phyloP scores from a whole-genome alignment of 1,140 invertebrate species.

The Caenorhabditis tropicalis region DNA sequence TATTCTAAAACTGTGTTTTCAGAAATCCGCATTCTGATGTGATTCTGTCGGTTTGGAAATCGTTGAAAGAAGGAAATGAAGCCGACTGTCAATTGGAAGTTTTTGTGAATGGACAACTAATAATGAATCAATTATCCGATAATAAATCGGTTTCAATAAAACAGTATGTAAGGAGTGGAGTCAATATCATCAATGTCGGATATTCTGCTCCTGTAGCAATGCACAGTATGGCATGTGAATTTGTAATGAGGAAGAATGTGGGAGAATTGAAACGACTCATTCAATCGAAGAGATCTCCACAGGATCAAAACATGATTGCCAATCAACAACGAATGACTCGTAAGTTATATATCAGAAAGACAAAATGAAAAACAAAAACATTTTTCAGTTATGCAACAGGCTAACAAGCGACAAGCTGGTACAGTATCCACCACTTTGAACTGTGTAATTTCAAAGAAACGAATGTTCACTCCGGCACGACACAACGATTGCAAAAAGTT shows the following conservation, averaged over 20 bases:
- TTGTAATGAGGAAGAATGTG: neutral
- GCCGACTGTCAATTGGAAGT: neutral
- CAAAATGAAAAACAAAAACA: no score
- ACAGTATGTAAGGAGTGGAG: neutral
- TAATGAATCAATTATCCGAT: neutral
- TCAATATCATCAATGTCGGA: neutral
- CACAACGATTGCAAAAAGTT: slow-evolving; percentile 14
- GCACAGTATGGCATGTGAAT: neutral
- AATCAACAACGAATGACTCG: neutral
- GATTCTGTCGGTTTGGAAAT: neutral
- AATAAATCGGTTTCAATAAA: neutral
- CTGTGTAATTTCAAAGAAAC: neutral
- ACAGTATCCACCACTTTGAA: neutral
- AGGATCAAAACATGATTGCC: neutral
- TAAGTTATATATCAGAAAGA: neutral
- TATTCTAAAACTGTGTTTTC: neutral
- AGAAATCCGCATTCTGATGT: neutral
- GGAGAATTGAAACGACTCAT: neutral
- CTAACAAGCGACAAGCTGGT: neutral
- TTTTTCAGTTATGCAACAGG: no score
- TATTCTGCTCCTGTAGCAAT: no score
- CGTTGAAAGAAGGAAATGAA: neutral
- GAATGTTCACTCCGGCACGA: slow-evolving; percentile 9
- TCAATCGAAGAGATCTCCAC: neutral
- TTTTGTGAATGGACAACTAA: neutral